Percentiles rank a stretch among this genome's conserved stretches.
These are phyloP conservation scores for Vanessa atalanta DNA, from an alignment of 1,140 invertebrate genomes.

Conservation along the genomic window DNA sequence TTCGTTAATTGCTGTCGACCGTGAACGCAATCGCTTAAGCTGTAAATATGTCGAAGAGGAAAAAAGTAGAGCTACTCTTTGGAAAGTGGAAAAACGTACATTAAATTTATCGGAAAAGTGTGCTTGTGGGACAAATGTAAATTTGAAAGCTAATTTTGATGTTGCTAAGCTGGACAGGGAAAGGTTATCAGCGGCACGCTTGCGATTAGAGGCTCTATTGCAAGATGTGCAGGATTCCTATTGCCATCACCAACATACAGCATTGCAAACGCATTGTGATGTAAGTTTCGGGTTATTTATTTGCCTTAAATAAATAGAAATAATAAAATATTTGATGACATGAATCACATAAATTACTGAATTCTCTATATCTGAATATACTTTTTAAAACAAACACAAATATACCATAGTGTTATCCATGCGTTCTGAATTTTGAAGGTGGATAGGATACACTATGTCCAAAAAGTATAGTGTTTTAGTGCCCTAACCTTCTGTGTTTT, in stretches of 20 bases:
- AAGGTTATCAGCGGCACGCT: conserved; percentile 55
- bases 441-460: too few species aligned
- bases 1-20: conserved; percentile 59
- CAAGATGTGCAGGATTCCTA: conserved; percentile 64
- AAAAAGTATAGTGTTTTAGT: too few species aligned
- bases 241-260: conserved; percentile 67
- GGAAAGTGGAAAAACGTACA: conserved; percentile 57
- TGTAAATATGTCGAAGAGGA: conserved; percentile 57
- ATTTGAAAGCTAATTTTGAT: conserved; percentile 53
- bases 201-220: conserved; percentile 55
- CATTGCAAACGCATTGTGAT: conserved; percentile 63
- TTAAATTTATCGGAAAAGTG: conserved; percentile 51
- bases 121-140: conserved; percentile 48
- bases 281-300: conserved; percentile 39
- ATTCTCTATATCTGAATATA: background rate
- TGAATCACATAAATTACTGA: background rate
- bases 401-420: background rate
- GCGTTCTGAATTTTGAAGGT: too few species aligned
- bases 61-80: conserved; percentile 48
- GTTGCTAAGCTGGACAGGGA: conserved; percentile 58
- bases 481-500: too few species aligned
- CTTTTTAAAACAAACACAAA: too few species aligned
- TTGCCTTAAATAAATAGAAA: background rate
- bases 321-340: too few species aligned
- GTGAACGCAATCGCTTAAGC: conserved; percentile 50